Evolutionary conservation across 2,797 vertebrate genomes (phyloP), one percentile per base, ranked within the genome.

Genomic region (Microcaecilia unicolor): DNA sequence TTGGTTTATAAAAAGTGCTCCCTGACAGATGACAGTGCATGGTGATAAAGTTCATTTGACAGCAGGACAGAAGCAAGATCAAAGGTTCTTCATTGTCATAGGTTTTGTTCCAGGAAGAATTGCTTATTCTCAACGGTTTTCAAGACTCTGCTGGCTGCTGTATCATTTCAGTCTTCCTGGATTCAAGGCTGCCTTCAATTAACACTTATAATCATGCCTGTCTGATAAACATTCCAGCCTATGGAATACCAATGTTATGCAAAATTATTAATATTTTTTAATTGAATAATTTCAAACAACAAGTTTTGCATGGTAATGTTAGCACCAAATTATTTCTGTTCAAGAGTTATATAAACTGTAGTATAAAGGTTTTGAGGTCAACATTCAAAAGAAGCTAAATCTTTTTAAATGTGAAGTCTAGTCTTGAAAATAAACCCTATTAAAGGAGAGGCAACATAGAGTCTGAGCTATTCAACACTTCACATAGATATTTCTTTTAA

Each of bases 51-150:
- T 85, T 86, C 90, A 90, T 88, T 88, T 91, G 91, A 87, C 89
- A 84, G 83, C 88, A 87, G 90, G 86, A 85, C 85, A 76, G 78
- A 67, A 78, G 75, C 43, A 59, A 88, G 92, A 93, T 96, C 91
- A 96, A 93, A 96, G 91, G 71, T 37, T 60, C 71, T 64, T 88
- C 70, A 91, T 96, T 96, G 90, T 92, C 85, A 84, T 83, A 84
- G 85, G 88, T n/a, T 92, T 81, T 92, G 90, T 90, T 89, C 89
- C 89, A 80, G 93, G 91, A 91, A 96, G 91, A 96, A 96, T 94
- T 82, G 87, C 81, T 89, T 80, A 90, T 93, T 94, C 90, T 94
- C 84, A 75, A 59, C 55, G 67, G 81, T 75, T 87, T 90, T 87
- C 80, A 84, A 89, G 84, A 78, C 76, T 70, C 77, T 81, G 78